Evolutionary conservation across 2,888 invertebrate species (phyloP), one percentile per base, ranked within the genome.

Genomic region (Ctenicera cuprea): DNA sequence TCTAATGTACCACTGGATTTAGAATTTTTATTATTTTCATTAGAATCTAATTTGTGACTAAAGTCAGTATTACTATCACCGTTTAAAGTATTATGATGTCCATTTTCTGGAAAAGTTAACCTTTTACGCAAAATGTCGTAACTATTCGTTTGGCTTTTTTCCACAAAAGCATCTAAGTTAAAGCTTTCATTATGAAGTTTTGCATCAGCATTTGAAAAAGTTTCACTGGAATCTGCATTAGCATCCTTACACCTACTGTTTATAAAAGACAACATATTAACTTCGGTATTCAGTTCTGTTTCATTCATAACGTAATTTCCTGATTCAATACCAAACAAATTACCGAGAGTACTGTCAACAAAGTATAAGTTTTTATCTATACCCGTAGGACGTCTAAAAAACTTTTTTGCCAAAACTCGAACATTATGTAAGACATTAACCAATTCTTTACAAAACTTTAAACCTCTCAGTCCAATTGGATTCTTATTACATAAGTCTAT

Each of bases 301-400:
- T 86, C 85, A 71, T 85, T 83, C 69, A 86, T 83, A 48, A 79
- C 81, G 73, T 86, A 86, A 50, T 81, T 81, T 3, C 86, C 86
- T 14, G 85, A 81, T 3, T 79, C 69, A 54, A 86, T 78, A n/a
- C 84, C 85, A 33, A 86, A 81, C 37, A 84, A 82, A 69, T 80
- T 80, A 16, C 83, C 83, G 41, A 86, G 76, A 20, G 82, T 81
- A 61, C 84, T 80, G 73, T 86, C 85, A 3, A 87, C 80, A 73
- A 83, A 80, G 43, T 84, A 86, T 67, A 79, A 77, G 26, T 80
- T 77, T 18, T 79, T 78, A 33, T 82, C 82, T 7, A 62, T 50
- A 3, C 79, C 74, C 26, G 80, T 79, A 16, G 75, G 76, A 8
- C 62, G 71, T 77, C 85, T 85, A 73, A 87, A 85, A 12, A 86